These are phyloP conservation scores for Apamea epomidion DNA, from an alignment of 2,888 invertebrate genomes.

Conservation along the genomic window DNA sequence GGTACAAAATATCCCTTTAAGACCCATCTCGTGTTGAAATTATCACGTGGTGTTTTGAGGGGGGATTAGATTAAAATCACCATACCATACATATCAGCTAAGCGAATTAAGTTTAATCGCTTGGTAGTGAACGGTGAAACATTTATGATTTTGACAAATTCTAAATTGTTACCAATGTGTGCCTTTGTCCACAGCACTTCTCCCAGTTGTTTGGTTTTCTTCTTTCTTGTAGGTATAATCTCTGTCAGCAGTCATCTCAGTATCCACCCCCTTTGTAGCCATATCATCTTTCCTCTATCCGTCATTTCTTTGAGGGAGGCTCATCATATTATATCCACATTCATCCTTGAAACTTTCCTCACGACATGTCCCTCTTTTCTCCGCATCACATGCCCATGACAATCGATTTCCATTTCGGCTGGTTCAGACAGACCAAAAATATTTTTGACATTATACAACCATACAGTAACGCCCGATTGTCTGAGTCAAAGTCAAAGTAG, in stretches of 20 bases:
- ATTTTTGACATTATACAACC: constrained; percentile 26
- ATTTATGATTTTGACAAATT: constrained; percentile 6
- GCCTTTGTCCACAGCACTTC: neutral
- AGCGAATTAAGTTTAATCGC: constrained; percentile 39
- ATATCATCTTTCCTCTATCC: neutral
- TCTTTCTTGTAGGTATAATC: neutral
- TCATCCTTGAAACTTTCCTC: neutral
- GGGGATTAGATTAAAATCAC: constrained; percentile 79
- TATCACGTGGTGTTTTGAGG: constrained; percentile 80
- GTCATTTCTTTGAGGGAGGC: neutral
- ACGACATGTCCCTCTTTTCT: neutral
- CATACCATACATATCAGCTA: constrained; percentile 4
- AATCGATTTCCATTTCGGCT: neutral
- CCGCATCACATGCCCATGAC: too few relatives aligned
- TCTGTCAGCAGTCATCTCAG: neutral
- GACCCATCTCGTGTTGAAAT: constrained; percentile 77
- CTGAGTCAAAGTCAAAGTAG: too few relatives aligned
- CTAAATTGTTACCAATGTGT: neutral
- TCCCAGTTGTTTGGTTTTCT: neutral
- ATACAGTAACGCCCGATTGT: constrained; percentile 34
- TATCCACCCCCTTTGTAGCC: neutral
- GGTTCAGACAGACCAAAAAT: constrained; percentile 10
- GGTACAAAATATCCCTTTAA: constrained; percentile 73
- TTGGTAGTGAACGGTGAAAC: constrained; percentile 34
- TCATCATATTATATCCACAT: neutral